Conservation (phyloP, 2,113 vertebrate species). For the Mixornis gularis region DNA sequence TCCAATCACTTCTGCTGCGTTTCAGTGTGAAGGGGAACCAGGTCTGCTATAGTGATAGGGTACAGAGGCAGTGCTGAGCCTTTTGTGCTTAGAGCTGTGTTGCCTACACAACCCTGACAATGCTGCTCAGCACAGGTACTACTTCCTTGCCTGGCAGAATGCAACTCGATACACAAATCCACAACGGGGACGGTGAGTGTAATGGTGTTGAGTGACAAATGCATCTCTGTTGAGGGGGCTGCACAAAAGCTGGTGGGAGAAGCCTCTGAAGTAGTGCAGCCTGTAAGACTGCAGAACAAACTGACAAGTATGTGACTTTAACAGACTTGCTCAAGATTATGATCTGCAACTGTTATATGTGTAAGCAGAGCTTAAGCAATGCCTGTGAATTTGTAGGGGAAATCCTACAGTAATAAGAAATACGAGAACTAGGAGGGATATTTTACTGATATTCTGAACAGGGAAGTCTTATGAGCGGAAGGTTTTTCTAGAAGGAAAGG, state of each 20-base stretch:
- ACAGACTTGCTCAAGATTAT: accelerated
- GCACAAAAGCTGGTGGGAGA: neutral
- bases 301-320: neutral
- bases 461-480: neutral
- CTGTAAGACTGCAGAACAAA: neutral
- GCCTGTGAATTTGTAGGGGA: neutral
- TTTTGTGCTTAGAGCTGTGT: neutral
- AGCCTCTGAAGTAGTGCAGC: neutral
- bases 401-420: neutral
- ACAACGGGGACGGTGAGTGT: accelerated
- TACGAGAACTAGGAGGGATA: accelerated
- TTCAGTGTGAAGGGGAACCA: conserved; percentile 29
- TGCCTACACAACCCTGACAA: neutral
- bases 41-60: neutral
- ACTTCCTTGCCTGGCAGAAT: neutral
- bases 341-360: accelerated
- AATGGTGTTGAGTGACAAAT: neutral
- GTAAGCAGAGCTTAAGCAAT: neutral
- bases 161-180: accelerated
- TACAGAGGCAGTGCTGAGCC: neutral
- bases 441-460: neutral
- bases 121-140: accelerated
- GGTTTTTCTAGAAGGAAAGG: neutral
- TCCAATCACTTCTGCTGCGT: conserved; percentile 19
- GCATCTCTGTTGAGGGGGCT: neutral